Base-by-base conservation (phyloP, 2,888 invertebrate genomes). In the Brassicogethes aeneus region DNA sequence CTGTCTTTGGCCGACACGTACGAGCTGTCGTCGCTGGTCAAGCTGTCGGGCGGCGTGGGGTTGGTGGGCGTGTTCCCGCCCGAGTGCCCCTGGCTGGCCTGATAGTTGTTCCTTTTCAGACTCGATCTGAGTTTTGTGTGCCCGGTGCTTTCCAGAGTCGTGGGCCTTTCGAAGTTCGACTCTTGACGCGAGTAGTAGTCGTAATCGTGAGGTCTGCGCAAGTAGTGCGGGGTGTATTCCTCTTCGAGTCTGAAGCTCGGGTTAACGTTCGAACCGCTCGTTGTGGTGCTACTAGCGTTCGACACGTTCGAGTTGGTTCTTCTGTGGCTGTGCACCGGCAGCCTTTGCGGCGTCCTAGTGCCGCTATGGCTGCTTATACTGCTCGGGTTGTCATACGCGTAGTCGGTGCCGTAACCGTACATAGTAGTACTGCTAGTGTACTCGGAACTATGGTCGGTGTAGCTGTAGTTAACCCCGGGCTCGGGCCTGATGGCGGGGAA, bases 1-100 rank as follows among this genome's bases (percentile, higher is more conserved):
- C 80, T 80, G 57, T 87, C 88, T 57, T 86, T 77, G 13, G 91
- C 91, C 5, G 91, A 91, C 52, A 88, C 80, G 65, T 90, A 92
- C 33, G 88, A 88, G 57, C 87, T 86, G 60, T 90, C 91, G 15
- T 92, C 92, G 57, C 88, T 87, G 1, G 87, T 83, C 44, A 88
- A 60, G 50, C 87, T 87, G 55, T 89, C 90, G 0, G 89, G 88
- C 0, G 90, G 89, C 3, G 90, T 88, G 1, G 85, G 85, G 64
- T 86, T 85, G 0, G 87, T 85, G 13, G 88, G 86, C 1, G 87
- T 86, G 12, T 70, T 71, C 2, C 79, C 81, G 0, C 80, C 79
- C 0, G 80, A 79, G 46, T 69, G 72, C 31, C 60, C 65, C 48
- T 71, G 70, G 3, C 49, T 46, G 33, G 48, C 36, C 39, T 70